Percentiles rank a stretch among this genome's conserved stretches.
phyloP scores from a whole-genome alignment of 2,888 invertebrate genomes.

The Philopedon plagiatum region DNA sequence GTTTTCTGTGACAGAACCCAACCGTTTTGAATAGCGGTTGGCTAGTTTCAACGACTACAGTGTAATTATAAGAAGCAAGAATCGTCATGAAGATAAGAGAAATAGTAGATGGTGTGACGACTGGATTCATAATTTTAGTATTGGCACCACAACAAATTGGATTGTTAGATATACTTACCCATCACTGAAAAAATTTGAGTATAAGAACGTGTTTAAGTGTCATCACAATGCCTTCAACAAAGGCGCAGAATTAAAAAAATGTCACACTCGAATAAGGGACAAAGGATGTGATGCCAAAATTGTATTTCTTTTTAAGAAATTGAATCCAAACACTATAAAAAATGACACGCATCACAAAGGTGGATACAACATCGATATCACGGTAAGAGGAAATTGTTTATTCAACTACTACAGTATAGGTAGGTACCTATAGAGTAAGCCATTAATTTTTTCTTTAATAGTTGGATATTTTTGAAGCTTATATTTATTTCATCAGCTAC shows the following conservation, averaged over 20 bases:
- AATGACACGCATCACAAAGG: slow-evolving; percentile 4
- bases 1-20: too few relatives aligned
- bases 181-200: slow-evolving; percentile 5
- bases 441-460: too few relatives aligned
- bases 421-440: too few relatives aligned
- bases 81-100: too few relatives aligned
- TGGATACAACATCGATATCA: slow-evolving; percentile 17
- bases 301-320: slow-evolving; percentile 11
- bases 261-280: slow-evolving; percentile 13
- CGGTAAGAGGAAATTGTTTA: background rate
- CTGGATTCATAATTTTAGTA: slow-evolving; percentile 4
- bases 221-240: slow-evolving; percentile 11
- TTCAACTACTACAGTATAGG: too few relatives aligned
- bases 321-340: slow-evolving; percentile 19
- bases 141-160: slow-evolving; percentile 13
- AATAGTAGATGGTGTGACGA: slow-evolving; percentile 6
- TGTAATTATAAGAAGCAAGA: too few relatives aligned
- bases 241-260: slow-evolving; percentile 14
- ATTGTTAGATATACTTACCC: slow-evolving; percentile 16
- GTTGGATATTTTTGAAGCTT: too few relatives aligned
- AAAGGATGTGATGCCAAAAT: slow-evolving; percentile 12
- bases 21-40: too few relatives aligned
- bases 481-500: too few relatives aligned
- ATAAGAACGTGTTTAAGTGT: slow-evolving; percentile 3
- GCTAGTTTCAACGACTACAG: too few relatives aligned